phyloP scores from a whole-genome alignment of 2,797 vertebrate genomes.

The Oophaga sylvatica region DNA sequence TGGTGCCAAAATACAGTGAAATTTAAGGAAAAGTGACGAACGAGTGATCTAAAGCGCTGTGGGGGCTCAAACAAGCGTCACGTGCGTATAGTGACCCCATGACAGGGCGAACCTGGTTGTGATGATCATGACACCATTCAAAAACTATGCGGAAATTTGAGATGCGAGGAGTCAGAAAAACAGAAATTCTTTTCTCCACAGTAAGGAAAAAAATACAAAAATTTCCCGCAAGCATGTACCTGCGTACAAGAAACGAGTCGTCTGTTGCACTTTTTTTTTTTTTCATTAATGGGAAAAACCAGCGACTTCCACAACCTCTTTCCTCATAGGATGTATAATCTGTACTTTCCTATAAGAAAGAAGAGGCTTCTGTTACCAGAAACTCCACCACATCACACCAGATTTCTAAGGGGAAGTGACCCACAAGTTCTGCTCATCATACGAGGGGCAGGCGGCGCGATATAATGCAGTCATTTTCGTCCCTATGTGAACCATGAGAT shows the following conservation, averaged over 20 bases:
- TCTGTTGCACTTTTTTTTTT: not conserved
- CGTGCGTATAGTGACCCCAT: too few species aligned
- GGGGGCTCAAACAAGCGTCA: not conserved
- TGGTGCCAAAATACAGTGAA: not conserved
- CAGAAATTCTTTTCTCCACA: conserved; percentile 6
- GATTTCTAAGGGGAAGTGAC: not conserved
- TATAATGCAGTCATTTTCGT: not conserved
- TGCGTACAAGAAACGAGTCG: not conserved
- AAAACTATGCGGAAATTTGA: conserved; percentile 18
- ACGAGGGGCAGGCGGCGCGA: not conserved
- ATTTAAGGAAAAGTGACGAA: not conserved
- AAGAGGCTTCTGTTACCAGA: not conserved
- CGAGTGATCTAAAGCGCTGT: too few species aligned
- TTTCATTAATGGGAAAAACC: not conserved
- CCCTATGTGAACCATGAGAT: not conserved
- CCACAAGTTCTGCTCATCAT: not conserved
- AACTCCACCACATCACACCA: not conserved
- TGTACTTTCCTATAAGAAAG: not conserved
- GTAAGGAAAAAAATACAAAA: not conserved
- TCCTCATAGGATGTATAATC: not conserved
- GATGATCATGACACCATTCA: not conserved
- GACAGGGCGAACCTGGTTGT: too few species aligned
- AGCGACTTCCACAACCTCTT: not conserved
- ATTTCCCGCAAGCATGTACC: not conserved
- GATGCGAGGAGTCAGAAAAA: not conserved